A percentile compares a stretch with the other conserved stretches of the same genome.
phyloP scores from a whole-genome alignment of 2,888 invertebrate genomes.

The Dynastes grantii region DNA sequence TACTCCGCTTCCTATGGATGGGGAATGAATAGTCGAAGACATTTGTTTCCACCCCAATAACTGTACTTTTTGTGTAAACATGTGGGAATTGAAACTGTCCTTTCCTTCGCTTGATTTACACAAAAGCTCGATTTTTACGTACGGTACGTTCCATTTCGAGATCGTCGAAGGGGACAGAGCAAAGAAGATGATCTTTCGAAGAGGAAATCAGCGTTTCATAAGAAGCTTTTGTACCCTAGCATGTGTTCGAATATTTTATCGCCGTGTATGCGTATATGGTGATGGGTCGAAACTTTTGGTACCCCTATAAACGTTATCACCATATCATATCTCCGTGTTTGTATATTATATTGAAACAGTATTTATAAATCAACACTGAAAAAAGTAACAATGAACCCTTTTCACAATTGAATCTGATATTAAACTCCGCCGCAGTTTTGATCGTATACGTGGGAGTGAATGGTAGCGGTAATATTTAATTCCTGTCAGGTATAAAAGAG shows the following conservation, averaged over 20 bases:
- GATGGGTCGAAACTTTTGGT: conserved; percentile 17
- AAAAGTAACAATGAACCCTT: conserved; percentile 52
- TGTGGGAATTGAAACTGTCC: conserved; percentile 44
- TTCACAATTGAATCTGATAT: conserved; percentile 52
- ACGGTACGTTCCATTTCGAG: conserved; percentile 20
- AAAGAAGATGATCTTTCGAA: neutral
- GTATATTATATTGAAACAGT: conserved; percentile 43
- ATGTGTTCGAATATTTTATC: neutral
- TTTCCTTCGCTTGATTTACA: conserved; percentile 1
- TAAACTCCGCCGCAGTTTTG: conserved; percentile 41
- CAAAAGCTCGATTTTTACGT: conserved; percentile 20
- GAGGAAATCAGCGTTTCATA: conserved; percentile 24
- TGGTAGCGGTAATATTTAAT: conserved; percentile 61
- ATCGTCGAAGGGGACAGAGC: neutral
- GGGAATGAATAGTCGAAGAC: conserved; percentile 31
- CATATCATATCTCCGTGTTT: conserved; percentile 27
- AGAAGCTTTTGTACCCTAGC: conserved; percentile 14
- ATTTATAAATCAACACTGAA: conserved; percentile 49
- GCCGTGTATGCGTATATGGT: neutral
- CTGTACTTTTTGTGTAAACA: conserved; percentile 48
- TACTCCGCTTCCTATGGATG: conserved; percentile 45
- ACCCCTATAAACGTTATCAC: conserved; percentile 33
- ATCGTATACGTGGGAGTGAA: conserved; percentile 59
- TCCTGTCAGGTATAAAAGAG: conserved; percentile 61
- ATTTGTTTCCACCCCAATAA: conserved; percentile 45